phyloP scores from a whole-genome alignment of 2,113 vertebrate species.

The Antechinus stuartii region DNA sequence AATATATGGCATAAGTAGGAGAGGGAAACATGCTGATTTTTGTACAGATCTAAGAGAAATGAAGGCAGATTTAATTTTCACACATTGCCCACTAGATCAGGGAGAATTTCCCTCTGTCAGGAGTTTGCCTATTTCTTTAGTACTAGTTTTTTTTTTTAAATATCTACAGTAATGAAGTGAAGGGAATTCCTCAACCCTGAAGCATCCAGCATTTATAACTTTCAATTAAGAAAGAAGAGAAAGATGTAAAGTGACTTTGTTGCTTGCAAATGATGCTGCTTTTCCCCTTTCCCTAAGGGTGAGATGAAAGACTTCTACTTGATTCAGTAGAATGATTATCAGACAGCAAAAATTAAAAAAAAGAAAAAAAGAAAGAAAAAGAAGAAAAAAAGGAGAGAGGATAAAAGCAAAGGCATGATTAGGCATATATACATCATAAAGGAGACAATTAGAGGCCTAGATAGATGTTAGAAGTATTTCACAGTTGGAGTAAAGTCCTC shows the following conservation, averaged over 20 bases:
- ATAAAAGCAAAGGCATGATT: constrained; percentile 68
- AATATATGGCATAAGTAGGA: not conserved
- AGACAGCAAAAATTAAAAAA: constrained; percentile 45
- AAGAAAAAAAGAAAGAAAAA: constrained; percentile 45
- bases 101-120: not conserved
- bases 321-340: not conserved
- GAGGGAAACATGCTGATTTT: not conserved
- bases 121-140: not conserved
- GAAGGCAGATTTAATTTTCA: not conserved
- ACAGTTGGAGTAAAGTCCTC: constrained; percentile 20
- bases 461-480: constrained; percentile 56
- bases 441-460: constrained; percentile 68
- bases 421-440: constrained; percentile 58
- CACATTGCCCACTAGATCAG: not conserved
- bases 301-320: constrained; percentile 73
- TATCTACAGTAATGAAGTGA: not conserved
- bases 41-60: not conserved
- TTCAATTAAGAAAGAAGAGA: constrained; percentile 51
- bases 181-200: not conserved
- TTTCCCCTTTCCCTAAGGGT: constrained; percentile 50
- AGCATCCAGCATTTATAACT: constrained; percentile 35
- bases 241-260: constrained; percentile 40
- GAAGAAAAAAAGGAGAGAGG: not conserved
- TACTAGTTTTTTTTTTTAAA: not conserved
- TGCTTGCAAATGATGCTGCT: constrained; percentile 59